phyloP scores from a whole-genome alignment of 2,888 invertebrate species.

The Eledone cirrhosa region DNA sequence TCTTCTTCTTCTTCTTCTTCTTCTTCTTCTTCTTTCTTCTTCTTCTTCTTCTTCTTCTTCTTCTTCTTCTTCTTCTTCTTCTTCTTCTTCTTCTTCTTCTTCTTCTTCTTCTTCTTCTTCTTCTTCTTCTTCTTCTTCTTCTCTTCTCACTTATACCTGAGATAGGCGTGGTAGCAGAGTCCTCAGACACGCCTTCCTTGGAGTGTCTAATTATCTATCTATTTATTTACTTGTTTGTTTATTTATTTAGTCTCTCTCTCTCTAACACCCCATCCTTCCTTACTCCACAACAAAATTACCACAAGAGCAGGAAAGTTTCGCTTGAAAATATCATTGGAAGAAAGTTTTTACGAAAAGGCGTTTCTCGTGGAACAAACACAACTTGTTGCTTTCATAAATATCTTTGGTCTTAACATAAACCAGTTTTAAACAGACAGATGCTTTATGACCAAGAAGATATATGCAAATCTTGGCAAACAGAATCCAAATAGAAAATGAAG shows the following conservation, averaged over 20 bases:
- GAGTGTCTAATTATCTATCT: no score
- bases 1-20: constrained; percentile 13
- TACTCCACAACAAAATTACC: neutral
- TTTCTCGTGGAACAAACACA: no score
- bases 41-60: constrained; percentile 13
- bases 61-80: constrained; percentile 7
- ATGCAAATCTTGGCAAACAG: no score
- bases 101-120: neutral
- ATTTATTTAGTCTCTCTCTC: no score
- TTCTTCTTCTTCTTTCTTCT: neutral
- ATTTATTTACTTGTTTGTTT: no score
- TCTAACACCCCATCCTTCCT: neutral
- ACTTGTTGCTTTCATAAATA: no score
- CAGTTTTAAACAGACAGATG: neutral
- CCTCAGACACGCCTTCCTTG: neutral
- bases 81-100: no score
- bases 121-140: neutral
- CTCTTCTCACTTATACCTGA: neutral
- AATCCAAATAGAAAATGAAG: no score
- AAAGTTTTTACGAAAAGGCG: no score
- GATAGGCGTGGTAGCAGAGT: neutral
- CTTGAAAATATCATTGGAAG: no score
- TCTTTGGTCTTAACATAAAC: no score
- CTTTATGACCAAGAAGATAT: neutral
- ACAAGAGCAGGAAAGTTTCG: no score